Base-by-base conservation (phyloP, 2,888 invertebrate species). In the Polydrusus pterygomalis region DNA sequence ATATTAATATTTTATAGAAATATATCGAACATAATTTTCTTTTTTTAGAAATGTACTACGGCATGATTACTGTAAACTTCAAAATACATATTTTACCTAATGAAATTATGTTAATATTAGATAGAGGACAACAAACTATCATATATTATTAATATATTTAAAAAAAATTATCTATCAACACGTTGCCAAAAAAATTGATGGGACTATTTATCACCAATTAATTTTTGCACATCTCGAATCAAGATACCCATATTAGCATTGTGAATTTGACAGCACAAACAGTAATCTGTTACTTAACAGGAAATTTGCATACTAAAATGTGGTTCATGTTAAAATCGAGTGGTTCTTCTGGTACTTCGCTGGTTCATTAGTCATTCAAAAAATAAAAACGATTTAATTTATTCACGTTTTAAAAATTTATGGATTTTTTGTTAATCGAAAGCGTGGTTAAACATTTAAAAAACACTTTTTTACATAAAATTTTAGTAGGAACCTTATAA, bases 241-340 rank as follows among this genome's bases (percentile, higher is more conserved):
- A 18, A 38, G 38, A 60, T 60, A 60, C 25, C 30, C 38, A 38
- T 34, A 38, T 60, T 60, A 38, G 38, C 34, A 38, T 60, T 60
- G 58, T 60, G 38, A 38, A 30, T 2, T 60, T 60, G 58, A 60
- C 58, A 60, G 58, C 58, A 60, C 58, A 17, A 60, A 60, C 38
- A 38, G 38, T 60, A 40, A 38, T 60, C 11, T 17, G 58, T 60
- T 60, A 60, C 38, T 60, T 60, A 60, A 60, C 17, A 60, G 15
- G 58, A 17, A 40, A 60, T 60, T 60, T 38, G 58, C 58, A 60
- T 60, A 60, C 25, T 60, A 40, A 60, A 60, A 60, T 60, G 11
- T 60, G 58, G 58, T 60, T 38, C 38, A 60, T 38, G 58, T 60
- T 30, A 47, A 47, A 17, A 47, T 47, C 47, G 17, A 47, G 43